These are phyloP conservation scores for Montipora cactus DNA, from an alignment of 64 coral and sea anemone species.

Conservation along the genomic window DNA sequence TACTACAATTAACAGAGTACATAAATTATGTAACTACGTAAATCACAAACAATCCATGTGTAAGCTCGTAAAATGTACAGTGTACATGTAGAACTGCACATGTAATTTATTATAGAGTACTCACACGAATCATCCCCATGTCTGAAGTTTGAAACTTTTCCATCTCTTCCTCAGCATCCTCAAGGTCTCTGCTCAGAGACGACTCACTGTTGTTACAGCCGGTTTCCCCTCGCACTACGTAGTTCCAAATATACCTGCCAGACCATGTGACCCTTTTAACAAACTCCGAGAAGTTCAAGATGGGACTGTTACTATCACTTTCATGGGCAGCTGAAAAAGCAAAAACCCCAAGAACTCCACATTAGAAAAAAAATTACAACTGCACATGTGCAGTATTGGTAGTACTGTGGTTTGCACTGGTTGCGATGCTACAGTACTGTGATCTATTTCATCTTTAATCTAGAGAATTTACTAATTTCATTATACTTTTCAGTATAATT, in stretches of 20 bases:
- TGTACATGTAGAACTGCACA: no score
- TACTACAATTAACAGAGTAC: no score
- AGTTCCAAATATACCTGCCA: constrained; percentile 33
- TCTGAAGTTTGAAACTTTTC: background rate
- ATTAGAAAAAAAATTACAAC: background rate
- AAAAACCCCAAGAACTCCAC: background rate
- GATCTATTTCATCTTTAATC: no score
- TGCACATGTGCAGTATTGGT: no score
- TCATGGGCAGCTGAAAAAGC: background rate
- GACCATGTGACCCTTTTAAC: constrained; percentile 22
- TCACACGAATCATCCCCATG: constrained; percentile 7
- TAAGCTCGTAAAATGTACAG: no score
- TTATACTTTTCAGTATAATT: no score
- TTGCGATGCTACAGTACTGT: no score
- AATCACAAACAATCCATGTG: no score
- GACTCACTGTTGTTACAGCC: background rate
- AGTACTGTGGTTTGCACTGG: no score
- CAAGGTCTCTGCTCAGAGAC: constrained; percentile 18
- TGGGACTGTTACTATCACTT: background rate
- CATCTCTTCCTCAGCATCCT: constrained; percentile 40
- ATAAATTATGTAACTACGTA: no score
- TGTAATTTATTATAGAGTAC: background rate
- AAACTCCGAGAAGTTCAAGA: constrained; percentile 14
- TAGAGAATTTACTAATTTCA: no score
- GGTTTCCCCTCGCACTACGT: constrained; percentile 14